A percentile compares a stretch with the other conserved stretches of the same genome.
Conservation (phyloP, 1,140 invertebrate genomes). For the Sipha flava region DNA sequence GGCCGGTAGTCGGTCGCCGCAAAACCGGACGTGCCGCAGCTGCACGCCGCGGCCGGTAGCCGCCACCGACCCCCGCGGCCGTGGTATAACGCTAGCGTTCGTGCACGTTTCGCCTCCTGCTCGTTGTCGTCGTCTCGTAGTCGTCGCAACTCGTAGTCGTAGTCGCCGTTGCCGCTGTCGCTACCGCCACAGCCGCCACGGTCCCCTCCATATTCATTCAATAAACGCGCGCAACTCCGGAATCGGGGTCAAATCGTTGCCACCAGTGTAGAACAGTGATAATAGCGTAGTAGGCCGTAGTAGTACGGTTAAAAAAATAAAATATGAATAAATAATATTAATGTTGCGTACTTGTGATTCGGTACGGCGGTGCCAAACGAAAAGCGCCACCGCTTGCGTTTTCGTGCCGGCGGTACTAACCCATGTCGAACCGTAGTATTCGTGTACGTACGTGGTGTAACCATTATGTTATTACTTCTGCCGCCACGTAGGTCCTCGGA, state of each 20-base stretch:
- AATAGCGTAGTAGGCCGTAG: no score
- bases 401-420: no score
- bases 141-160: background rate
- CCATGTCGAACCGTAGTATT: no score
- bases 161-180: background rate
- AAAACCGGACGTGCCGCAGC: conserved; percentile 24
- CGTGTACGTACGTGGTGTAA: no score
- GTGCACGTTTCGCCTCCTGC: conserved; percentile 9
- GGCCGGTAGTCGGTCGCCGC: background rate
- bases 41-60: background rate
- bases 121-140: background rate
- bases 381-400: no score
- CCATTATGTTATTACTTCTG: no score
- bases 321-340: no score
- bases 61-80: background rate
- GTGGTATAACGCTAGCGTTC: background rate
- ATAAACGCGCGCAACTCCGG: conserved; percentile 3
- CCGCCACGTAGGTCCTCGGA: no score
- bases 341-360: no score
- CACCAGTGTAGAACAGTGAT: background rate
- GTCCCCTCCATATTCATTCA: conserved; percentile 5
- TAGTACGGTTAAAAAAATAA: no score
- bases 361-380: no score
- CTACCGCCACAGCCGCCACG: background rate
- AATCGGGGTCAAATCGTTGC: background rate